phyloP scores from a whole-genome alignment of 2,113 vertebrate species.

The Noturus placidus region DNA sequence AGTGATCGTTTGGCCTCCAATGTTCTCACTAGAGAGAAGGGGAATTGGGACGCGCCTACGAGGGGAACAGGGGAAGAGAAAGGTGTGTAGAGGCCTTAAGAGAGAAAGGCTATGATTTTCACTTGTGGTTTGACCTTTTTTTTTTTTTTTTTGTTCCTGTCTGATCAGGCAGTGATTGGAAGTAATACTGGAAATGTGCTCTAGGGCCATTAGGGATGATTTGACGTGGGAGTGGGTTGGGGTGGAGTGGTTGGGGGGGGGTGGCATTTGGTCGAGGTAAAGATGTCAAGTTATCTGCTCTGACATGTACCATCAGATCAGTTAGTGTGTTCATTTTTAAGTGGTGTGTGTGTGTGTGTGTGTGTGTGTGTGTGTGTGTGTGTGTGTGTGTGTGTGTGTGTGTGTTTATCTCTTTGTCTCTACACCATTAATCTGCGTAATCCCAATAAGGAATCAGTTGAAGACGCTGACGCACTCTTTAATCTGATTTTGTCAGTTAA shows the following conservation, averaged over 20 bases:
- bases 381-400: neutral
- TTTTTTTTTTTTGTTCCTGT: slow-evolving; percentile 60
- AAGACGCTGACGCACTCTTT: slow-evolving; percentile 65
- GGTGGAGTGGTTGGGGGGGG: too few relatives aligned
- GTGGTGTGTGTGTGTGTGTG: neutral
- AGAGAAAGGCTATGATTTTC: slow-evolving; percentile 63
- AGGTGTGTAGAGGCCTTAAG: slow-evolving; percentile 56
- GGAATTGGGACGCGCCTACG: slow-evolving; percentile 57
- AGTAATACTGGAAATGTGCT: slow-evolving; percentile 49
- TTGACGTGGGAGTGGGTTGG: neutral
- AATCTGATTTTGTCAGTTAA: slow-evolving; percentile 66
- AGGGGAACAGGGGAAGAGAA: slow-evolving; percentile 58
- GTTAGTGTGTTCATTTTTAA: neutral
- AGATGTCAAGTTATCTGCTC: neutral
- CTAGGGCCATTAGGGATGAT: neutral
- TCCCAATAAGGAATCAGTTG: slow-evolving; percentile 65
- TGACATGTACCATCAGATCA: neutral
- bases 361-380: neutral
- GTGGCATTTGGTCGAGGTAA: neutral
- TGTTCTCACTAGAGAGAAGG: slow-evolving; percentile 71
- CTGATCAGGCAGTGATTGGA: slow-evolving; percentile 57
- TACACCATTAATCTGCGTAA: slow-evolving; percentile 60
- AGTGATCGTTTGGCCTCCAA: slow-evolving; percentile 75
- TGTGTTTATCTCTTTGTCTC: slow-evolving; percentile 21
- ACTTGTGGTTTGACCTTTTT: slow-evolving; percentile 47